Evolutionary conservation across 2,797 vertebrate genomes (phyloP).

Genomic region (Liparis tanakae): DNA sequence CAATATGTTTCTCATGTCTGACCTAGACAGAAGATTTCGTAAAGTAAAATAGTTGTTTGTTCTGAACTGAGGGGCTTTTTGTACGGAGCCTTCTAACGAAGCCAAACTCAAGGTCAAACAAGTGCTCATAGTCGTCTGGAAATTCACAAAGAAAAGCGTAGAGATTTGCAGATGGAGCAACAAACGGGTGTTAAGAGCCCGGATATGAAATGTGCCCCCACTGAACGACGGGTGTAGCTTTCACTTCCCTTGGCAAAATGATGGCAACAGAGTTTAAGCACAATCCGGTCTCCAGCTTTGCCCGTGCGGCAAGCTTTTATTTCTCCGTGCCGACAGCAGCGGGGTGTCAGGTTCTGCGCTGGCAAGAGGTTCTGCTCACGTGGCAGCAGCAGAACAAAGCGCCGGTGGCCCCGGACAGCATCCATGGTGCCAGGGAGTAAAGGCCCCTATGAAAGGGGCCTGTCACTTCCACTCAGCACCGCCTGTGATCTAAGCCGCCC

Average conservation of each 20-base stretch:
- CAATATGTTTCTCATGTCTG: slow-evolving; percentile 21
- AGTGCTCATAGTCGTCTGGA: slow-evolving; percentile 25
- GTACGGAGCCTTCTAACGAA: slow-evolving; percentile 11
- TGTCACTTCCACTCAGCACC: slow-evolving; percentile 78
- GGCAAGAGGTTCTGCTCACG: slow-evolving; percentile 62
- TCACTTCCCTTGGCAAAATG: slow-evolving; percentile 54
- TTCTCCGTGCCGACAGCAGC: slow-evolving; percentile 54
- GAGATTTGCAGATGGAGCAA: slow-evolving; percentile 40
- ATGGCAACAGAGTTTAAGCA: slow-evolving; percentile 50
- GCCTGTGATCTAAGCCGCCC: slow-evolving; percentile 78
- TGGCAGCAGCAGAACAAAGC: slow-evolving; percentile 68
- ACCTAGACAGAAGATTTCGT: slow-evolving; percentile 9
- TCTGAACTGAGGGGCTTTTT: slow-evolving; percentile 9
- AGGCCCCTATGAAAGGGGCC: slow-evolving; percentile 68
- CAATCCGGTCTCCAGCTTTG: slow-evolving; percentile 51
- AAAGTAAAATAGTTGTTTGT: slow-evolving; percentile 19
- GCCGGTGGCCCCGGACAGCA: slow-evolving; percentile 65
- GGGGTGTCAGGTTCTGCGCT: slow-evolving; percentile 65
- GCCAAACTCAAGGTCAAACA: slow-evolving; percentile 37
- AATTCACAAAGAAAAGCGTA: slow-evolving; percentile 26
- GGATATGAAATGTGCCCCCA: slow-evolving; percentile 52
- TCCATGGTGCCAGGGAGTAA: slow-evolving; percentile 65
- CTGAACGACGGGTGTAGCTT: slow-evolving; percentile 57
- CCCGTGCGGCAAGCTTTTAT: slow-evolving; percentile 55
- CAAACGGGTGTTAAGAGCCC: slow-evolving; percentile 45